These are phyloP conservation scores for Rhagonycha lutea DNA, from an alignment of 2,888 invertebrate genomes.

Conservation along the genomic window DNA sequence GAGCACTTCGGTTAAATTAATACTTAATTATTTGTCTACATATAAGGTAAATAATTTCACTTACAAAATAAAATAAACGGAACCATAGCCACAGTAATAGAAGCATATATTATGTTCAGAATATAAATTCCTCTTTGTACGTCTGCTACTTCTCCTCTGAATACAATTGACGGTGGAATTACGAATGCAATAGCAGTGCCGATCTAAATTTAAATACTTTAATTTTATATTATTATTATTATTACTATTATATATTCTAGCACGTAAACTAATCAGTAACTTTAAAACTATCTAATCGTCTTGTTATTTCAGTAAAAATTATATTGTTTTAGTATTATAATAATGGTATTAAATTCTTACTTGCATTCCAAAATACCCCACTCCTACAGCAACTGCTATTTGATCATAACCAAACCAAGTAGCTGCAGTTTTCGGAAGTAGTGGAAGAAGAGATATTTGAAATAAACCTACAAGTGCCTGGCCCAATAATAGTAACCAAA, in stretches of 20 bases:
- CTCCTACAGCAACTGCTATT: constrained; percentile 67
- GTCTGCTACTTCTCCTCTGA: background rate
- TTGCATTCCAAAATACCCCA: constrained; percentile 68
- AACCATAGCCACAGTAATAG: background rate
- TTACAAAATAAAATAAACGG: background rate
- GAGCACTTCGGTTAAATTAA: too few species aligned
- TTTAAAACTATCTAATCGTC: too few species aligned
- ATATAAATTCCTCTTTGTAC: background rate
- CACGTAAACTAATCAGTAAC: too few species aligned
- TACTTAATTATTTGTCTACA: too few species aligned
- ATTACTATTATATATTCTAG: too few species aligned
- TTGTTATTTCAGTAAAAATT: too few species aligned
- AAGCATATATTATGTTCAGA: background rate
- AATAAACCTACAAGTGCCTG: background rate
- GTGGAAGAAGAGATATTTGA: background rate
- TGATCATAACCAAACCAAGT: background rate
- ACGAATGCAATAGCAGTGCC: background rate
- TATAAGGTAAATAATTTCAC: background rate
- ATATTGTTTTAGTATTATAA: too few species aligned
- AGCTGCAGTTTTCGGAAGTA: background rate
- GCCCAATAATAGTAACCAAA: background rate
- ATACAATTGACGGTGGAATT: background rate
- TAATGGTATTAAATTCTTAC: background rate
- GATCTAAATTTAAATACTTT: background rate
- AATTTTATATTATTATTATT: too few species aligned